Conservation (phyloP, 2,888 invertebrate genomes). For the Phania funesta region DNA sequence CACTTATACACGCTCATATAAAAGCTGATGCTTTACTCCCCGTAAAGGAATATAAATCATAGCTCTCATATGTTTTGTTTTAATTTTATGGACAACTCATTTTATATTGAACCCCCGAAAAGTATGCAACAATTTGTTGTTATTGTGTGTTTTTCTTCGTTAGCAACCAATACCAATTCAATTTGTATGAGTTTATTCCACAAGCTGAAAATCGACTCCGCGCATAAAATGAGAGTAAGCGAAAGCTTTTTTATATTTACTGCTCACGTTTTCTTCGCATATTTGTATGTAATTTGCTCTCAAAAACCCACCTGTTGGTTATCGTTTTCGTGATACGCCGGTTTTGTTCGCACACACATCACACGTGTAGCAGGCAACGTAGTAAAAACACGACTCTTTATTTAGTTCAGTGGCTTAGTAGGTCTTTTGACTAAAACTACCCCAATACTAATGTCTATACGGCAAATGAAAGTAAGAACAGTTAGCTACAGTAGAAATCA, state of each 20-base stretch:
- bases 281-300: neutral
- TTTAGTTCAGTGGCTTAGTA: slow-evolving; percentile 54
- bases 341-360: slow-evolving; percentile 4
- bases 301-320: slow-evolving; percentile 59
- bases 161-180: neutral
- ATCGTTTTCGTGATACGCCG: slow-evolving; percentile 17
- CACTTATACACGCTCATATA: slow-evolving; percentile 8
- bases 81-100: slow-evolving; percentile 36
- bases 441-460: neutral
- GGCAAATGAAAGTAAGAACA: slow-evolving; percentile 6
- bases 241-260: slow-evolving; percentile 8
- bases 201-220: slow-evolving; percentile 74
- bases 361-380: neutral
- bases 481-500: neutral
- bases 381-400: neutral
- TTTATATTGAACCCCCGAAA: slow-evolving; percentile 68
- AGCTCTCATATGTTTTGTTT: neutral
- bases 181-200: neutral
- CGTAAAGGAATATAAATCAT: slow-evolving; percentile 11
- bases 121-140: slow-evolving; percentile 75
- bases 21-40: slow-evolving; percentile 44
- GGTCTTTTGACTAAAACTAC: slow-evolving; percentile 23
- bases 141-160: neutral
- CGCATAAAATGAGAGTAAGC: slow-evolving; percentile 68
- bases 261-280: neutral